These are phyloP conservation scores for Sepioteuthis lessoniana DNA, from an alignment of 2,888 invertebrate species.

Conservation along the genomic window DNA sequence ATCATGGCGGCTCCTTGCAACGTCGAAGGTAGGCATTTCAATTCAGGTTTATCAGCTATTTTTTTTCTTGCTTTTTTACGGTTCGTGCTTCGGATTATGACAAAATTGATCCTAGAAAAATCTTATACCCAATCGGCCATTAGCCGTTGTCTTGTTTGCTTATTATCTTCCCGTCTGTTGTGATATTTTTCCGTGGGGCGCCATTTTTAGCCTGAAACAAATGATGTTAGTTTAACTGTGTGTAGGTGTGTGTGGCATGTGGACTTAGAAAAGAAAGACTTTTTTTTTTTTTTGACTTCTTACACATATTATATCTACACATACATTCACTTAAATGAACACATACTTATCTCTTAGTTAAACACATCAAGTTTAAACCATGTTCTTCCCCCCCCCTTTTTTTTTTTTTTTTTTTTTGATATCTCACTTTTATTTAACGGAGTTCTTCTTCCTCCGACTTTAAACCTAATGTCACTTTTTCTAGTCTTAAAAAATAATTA, in stretches of 20 bases:
- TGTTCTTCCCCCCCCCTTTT: no score
- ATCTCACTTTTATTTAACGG: no score
- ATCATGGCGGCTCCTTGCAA: slow-evolving; percentile 38
- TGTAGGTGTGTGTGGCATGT: neutral
- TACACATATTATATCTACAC: no score
- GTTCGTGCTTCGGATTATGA: neutral
- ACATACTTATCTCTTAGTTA: neutral
- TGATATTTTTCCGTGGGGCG: neutral
- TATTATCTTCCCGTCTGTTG: neutral
- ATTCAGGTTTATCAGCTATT: neutral
- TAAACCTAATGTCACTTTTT: no score
- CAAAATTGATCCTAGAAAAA: neutral
- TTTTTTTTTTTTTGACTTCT: neutral
- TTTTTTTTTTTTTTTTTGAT: no score
- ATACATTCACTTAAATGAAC: no score
- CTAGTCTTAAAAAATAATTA: no score
- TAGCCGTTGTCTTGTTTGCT: neutral
- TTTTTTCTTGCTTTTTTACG: neutral
- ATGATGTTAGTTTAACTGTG: neutral
- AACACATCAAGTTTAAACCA: neutral
- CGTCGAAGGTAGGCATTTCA: slow-evolving; percentile 46
- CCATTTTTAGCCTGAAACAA: neutral
- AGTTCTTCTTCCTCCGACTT: no score
- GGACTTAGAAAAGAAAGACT: neutral
- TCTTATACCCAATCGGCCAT: neutral